Evolutionary conservation across 2,797 vertebrate genomes (phyloP), one percentile per base, ranked within the genome.

Genomic region (Parotocinclus haroldoi): DNA sequence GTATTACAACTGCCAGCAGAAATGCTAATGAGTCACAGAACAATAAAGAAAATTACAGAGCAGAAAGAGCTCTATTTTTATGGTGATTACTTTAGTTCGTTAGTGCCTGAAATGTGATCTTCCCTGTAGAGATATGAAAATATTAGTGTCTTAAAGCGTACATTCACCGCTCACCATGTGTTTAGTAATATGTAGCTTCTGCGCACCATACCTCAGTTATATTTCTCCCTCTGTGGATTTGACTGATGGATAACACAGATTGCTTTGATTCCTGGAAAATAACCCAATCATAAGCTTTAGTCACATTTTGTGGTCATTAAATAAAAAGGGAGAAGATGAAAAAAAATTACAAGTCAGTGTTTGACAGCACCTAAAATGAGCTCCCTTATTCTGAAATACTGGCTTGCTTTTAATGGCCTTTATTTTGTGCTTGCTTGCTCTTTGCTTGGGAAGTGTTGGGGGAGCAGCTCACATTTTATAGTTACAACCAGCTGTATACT

Each of bases 271-370:
- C 86, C 14, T 79, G 69, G 78, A 80, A 83, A 85, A 84, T 82
- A 87, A 85, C 77, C 71, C 66, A 77, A 83, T 87, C 75, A 81
- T 79, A 84, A 81, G 80, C 79, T 84, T 81, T 80, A 78, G 80
- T 87, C 83, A 84, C 78, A 78, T 85, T 81, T 84, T 74, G 74
- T 75, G 79, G 67, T 80, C 80, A 77, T 86, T 84, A 85, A 81
- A 62, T 68, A 66, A 57, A 67, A 55, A 36, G 55, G 52, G 7
- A 54, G 42, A 27, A 27, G 10, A 46, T 1, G 10, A 58, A 63
- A 61, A 73, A 77, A 55, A 27, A 27, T 27, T 27, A 63, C 52
- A 66, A 51, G 58, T 54, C 53, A 58, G 58, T 62, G 66, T 69
- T 69, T 75, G 77, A 74, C 72, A 57, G 71, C 55, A 18, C 71